Base-by-base conservation (phyloP, 2,113 vertebrate species). In the Zingel zingel region DNA sequence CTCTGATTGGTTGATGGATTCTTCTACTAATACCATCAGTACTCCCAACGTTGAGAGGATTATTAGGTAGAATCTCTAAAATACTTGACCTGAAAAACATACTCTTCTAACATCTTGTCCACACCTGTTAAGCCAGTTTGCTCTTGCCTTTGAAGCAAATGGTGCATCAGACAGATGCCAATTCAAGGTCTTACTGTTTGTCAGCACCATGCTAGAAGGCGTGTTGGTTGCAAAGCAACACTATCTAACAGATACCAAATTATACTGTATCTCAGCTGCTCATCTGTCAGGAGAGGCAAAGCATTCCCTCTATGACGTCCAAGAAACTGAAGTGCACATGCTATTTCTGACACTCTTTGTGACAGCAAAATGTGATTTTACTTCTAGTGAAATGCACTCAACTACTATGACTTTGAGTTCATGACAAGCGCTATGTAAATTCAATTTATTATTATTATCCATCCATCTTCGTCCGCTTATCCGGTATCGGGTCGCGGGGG, bases 271-370 rank as follows among this genome's bases (percentile, higher is more conserved):
- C 57, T 57, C 45, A 25, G 21, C 36, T 56, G 30, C 53, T 47
- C 66, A 77, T 51, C 65, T 80, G 76, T 82, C 66, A 61, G 47
- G 10, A 54, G 21, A 78, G 25, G 53, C 53, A 59, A 65, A 69
- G 25, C 39, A 1, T 57, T 74, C 69, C 77, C 72, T 50, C 57
- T n/a, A n/a, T 1, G 3, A 54, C 64, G 61, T 80, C 27, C 45
- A 53, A 43, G n/a, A 36, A 54, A 9, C 27, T 65, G 8, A 81
- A 78, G 63, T n/a, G 67, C 54, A 54, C 67, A 21, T 13, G 19
- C 45, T 25, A 19, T 77, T 53, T 19, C 13, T 51, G 57, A 57
- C 62, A 25, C n/a, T 25, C 63, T 79, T 39, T 64, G 61, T 68
- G 65, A 67, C n/a, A 57, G 15, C 6, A 19, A 18, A 54, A 25